Conservation (phyloP, 2,888 invertebrate species). For the Eupithecia dodoneata region DNA sequence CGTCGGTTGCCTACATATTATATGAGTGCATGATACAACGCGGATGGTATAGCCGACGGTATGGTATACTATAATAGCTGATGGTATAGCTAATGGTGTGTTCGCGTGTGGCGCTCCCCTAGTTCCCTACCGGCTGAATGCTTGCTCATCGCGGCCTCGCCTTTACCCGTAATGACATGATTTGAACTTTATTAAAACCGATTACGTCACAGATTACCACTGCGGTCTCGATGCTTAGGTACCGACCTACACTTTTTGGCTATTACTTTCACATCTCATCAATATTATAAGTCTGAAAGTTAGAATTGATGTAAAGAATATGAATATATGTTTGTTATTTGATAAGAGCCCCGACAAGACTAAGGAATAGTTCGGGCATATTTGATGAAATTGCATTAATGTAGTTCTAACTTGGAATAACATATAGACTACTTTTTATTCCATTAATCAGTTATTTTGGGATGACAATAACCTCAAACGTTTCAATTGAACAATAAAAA, state of each 20-base stretch:
- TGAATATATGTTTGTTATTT: neutral
- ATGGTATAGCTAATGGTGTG: slow-evolving; percentile 67
- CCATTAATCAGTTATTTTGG: neutral
- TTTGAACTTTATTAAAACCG: slow-evolving; percentile 47
- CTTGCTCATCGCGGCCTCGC: slow-evolving; percentile 54
- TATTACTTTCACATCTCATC: neutral
- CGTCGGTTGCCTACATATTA: slow-evolving; percentile 74
- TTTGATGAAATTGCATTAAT: neutral
- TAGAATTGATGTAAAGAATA: neutral
- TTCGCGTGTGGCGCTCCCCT: slow-evolving; percentile 76
- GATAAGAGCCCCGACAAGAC: neutral
- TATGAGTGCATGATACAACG: slow-evolving; percentile 71
- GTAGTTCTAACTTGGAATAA: neutral
- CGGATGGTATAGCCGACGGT: slow-evolving; percentile 22
- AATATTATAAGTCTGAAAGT: neutral
- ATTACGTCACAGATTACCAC: slow-evolving; percentile 41
- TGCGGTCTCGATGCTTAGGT: neutral
- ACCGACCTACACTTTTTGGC: neutral
- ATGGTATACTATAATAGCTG: slow-evolving; percentile 43
- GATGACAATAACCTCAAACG: neutral
- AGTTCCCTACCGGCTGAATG: slow-evolving; percentile 39
- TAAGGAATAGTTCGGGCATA: too few species aligned
- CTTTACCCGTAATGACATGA: slow-evolving; percentile 50
- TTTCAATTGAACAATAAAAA: neutral
- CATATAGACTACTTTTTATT: neutral